Percentiles rank a stretch among this genome's conserved stretches.
phyloP scores from a whole-genome alignment of 2,113 vertebrate species.

The Patagioenas fasciata region DNA sequence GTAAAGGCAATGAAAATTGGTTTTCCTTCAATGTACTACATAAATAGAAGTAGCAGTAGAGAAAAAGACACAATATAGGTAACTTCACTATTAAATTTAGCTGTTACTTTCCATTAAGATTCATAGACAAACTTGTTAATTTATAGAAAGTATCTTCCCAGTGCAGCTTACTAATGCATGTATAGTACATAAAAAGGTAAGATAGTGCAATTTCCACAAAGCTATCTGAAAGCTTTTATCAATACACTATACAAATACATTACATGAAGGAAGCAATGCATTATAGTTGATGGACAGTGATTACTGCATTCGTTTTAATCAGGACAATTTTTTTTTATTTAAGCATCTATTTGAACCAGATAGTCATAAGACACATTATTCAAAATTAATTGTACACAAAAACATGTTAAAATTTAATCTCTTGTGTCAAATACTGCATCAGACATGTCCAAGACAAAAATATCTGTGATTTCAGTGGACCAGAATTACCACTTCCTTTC shows the following conservation, averaged over 20 bases:
- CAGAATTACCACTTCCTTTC: fast-evolving
- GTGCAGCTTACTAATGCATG: background rate
- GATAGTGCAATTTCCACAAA: background rate
- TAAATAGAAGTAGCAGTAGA: background rate
- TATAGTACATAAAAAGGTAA: background rate
- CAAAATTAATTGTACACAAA: background rate
- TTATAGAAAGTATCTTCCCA: background rate
- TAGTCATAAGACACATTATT: background rate
- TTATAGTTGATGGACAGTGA: background rate
- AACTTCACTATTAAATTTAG: background rate
- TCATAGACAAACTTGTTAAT: background rate
- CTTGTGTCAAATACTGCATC: background rate
- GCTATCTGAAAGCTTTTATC: background rate
- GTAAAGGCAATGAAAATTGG: background rate
- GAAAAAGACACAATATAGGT: background rate
- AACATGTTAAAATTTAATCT: background rate
- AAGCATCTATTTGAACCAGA: background rate
- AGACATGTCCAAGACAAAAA: background rate
- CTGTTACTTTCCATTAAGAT: background rate
- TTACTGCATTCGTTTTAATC: background rate
- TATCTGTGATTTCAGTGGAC: background rate
- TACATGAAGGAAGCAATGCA: background rate
- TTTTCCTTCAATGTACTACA: background rate
- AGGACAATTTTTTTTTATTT: background rate
- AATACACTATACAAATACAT: background rate